Percentiles rank a stretch among this genome's conserved stretches.
phyloP scores from a whole-genome alignment of 2,113 vertebrate genomes.

The Cygnus buccinator region DNA sequence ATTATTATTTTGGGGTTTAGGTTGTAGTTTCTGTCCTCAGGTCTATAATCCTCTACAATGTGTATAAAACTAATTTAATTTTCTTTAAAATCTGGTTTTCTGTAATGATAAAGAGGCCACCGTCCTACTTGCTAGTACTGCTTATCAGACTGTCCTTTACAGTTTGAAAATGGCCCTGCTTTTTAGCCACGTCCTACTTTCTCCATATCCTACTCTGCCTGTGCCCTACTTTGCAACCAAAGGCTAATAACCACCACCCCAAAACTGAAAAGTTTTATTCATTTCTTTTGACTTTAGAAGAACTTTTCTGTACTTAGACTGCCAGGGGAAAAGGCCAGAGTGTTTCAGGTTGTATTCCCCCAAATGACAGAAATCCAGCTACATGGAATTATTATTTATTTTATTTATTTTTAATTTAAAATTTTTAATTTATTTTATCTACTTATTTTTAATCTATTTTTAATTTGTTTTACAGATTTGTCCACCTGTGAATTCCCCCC shows the following conservation, averaged over 20 bases:
- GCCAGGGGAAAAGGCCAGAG: not conserved
- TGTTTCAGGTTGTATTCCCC: not conserved
- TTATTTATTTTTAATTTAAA: too few relatives aligned
- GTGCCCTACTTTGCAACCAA: not conserved
- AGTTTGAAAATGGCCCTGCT: not conserved
- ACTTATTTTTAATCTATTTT: too few relatives aligned
- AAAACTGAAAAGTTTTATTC: not conserved
- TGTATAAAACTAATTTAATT: not conserved
- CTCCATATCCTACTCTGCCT: not conserved
- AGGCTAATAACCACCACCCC: not conserved
- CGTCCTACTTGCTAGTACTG: not conserved
- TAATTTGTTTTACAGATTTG: too few relatives aligned
- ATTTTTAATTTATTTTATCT: too few relatives aligned
- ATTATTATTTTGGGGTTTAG: not conserved
- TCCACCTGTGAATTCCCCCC: not conserved
- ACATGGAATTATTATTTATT: not conserved
- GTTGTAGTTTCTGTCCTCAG: not conserved
- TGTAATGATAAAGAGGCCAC: not conserved
- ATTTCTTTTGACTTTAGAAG: not conserved
- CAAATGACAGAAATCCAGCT: not conserved
- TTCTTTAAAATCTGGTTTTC: conserved; percentile 3
- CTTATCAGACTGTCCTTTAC: not conserved
- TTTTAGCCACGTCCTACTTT: not conserved
- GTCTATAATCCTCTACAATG: not conserved
- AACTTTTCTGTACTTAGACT: not conserved